Evolutionary conservation across 2,888 invertebrate genomes (phyloP).

Genomic region (Chironomus riparius): DNA sequence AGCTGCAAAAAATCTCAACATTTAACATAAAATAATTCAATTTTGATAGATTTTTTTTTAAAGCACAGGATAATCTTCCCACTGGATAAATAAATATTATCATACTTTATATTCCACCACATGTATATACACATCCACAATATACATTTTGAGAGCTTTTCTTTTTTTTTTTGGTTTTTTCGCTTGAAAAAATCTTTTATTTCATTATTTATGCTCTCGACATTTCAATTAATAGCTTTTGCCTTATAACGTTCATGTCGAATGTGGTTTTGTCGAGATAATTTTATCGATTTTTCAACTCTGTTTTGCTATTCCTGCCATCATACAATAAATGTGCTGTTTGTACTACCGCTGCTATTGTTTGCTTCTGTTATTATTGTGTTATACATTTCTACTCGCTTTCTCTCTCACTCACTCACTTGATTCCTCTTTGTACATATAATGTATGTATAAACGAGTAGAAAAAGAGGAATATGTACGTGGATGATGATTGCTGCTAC

Average conservation of each 20-base stretch:
- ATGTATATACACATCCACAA: too few relatives aligned
- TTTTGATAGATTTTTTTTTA: too few relatives aligned
- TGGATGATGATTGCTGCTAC: too few relatives aligned
- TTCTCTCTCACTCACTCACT: too few relatives aligned
- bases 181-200: conserved; percentile 4
- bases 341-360: neutral
- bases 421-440: too few relatives aligned
- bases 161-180: neutral
- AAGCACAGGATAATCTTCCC: too few relatives aligned
- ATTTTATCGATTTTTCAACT: conserved; percentile 8
- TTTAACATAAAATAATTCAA: too few relatives aligned
- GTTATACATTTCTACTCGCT: neutral
- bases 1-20: too few relatives aligned
- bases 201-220: conserved; percentile 10
- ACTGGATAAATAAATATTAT: too few relatives aligned
- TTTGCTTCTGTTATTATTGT: neutral
- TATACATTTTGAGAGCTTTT: neutral
- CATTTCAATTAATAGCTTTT: conserved; percentile 10
- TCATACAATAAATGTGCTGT: neutral
- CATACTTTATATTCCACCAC: too few relatives aligned
- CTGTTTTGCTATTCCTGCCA: neutral
- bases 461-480: too few relatives aligned
- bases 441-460: too few relatives aligned
- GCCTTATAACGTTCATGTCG: neutral
- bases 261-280: conserved; percentile 12